phyloP scores from a whole-genome alignment of 2,888 invertebrate species.

The Campoplex capitator region DNA sequence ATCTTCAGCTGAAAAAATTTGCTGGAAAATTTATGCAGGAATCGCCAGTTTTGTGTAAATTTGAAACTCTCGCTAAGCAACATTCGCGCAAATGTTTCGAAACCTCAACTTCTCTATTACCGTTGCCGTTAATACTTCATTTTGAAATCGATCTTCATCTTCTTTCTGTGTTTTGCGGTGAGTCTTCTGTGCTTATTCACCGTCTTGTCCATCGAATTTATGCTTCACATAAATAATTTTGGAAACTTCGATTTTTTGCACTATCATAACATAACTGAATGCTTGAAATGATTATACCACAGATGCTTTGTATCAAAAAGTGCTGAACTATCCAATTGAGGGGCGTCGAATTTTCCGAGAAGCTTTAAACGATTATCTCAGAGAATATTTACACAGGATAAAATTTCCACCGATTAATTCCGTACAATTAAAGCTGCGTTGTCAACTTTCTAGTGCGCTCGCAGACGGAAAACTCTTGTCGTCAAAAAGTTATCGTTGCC shows the following conservation, averaged over 20 bases:
- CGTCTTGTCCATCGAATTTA: background rate
- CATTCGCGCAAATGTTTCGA: slow-evolving; percentile 21
- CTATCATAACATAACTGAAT: background rate
- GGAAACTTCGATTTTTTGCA: background rate
- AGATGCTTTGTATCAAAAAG: slow-evolving; percentile 47
- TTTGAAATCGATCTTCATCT: slow-evolving; percentile 58
- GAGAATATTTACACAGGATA: slow-evolving; percentile 23
- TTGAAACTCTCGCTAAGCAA: slow-evolving; percentile 19
- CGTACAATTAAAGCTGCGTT: slow-evolving; percentile 39
- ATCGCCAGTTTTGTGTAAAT: slow-evolving; percentile 13
- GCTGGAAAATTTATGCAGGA: slow-evolving; percentile 40
- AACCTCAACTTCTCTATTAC: slow-evolving; percentile 13
- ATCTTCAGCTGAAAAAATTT: slow-evolving; percentile 9
- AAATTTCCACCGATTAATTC: background rate
- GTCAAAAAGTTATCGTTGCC: slow-evolving; percentile 33
- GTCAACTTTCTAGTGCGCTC: slow-evolving; percentile 22
- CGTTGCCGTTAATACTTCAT: slow-evolving; percentile 52
- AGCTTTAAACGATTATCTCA: slow-evolving; percentile 25
- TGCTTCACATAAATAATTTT: background rate
- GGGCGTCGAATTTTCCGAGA: slow-evolving; percentile 49
- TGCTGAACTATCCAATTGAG: slow-evolving; percentile 41
- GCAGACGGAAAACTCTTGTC: slow-evolving; percentile 9
- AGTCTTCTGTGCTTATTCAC: background rate
- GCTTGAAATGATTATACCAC: background rate
- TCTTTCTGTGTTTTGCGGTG: slow-evolving; percentile 50